These are phyloP conservation scores for Drepanosiphum platanoidis DNA, from an alignment of 2,888 invertebrate species.

Conservation along the genomic window DNA sequence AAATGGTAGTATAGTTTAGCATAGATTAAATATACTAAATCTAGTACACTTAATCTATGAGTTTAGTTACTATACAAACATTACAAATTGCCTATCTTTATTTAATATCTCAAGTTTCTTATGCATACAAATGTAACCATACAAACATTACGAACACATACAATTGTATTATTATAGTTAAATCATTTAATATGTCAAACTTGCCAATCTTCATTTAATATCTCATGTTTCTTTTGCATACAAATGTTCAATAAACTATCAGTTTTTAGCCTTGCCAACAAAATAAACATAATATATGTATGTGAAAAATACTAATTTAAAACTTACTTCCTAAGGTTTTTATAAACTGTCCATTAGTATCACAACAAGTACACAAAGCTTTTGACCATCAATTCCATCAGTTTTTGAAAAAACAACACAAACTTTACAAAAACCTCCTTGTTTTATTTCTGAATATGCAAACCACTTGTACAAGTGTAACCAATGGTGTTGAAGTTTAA, in stretches of 20 bases:
- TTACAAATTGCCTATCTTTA: too few species aligned
- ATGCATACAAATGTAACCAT: too few species aligned
- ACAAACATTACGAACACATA: too few species aligned
- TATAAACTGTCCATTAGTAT: background rate
- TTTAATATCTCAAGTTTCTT: too few species aligned
- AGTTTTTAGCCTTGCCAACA: background rate
- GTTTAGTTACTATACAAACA: too few species aligned
- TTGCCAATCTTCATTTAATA: background rate
- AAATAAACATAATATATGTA: background rate
- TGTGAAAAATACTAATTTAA: background rate
- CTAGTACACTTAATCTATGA: too few species aligned
- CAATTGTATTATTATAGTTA: too few species aligned
- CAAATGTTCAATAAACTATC: background rate
- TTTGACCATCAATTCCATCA: constrained; percentile 7
- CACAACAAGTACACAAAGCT: background rate
- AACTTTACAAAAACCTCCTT: constrained; percentile 7
- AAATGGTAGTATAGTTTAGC: too few species aligned
- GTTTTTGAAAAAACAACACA: constrained; percentile 13
- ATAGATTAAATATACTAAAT: too few species aligned
- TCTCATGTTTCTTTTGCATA: background rate
- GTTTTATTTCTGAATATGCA: constrained; percentile 3
- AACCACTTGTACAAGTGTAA: background rate
- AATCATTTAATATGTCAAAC: too few species aligned
- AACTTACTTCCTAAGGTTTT: constrained; percentile 21
- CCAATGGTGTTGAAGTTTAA: constrained; percentile 13